A percentile compares a stretch with the other conserved stretches of the same genome.
Conservation (phyloP, 1,140 invertebrate genomes). For the Sinella curviseta region DNA sequence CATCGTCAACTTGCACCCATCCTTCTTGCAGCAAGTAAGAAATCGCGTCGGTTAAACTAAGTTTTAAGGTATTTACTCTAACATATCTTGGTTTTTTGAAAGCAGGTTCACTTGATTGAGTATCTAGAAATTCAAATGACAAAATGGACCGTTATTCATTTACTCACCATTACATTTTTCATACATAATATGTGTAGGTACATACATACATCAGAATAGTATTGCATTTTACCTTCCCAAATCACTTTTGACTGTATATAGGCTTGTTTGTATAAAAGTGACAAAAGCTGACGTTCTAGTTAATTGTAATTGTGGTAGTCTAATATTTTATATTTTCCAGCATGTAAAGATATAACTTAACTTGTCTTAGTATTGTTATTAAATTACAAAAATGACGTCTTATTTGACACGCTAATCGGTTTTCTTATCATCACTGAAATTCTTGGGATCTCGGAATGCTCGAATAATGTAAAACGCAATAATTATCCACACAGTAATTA, state of each 20-base stretch:
- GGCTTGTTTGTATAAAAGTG: no score
- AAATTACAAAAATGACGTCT: no score
- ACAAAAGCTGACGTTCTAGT: no score
- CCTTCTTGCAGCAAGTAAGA: slow-evolving; percentile 66
- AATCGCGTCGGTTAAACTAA: slow-evolving; percentile 67
- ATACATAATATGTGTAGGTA: no score
- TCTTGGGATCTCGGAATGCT: slow-evolving; percentile 70
- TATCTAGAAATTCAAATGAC: neutral
- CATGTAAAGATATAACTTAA: no score
- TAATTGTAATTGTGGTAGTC: no score
- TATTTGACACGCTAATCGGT: slow-evolving; percentile 57
- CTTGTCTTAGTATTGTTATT: no score
- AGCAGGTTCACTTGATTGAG: slow-evolving; percentile 45
- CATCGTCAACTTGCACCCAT: slow-evolving; percentile 58
- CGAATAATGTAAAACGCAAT: slow-evolving; percentile 74
- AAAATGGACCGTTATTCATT: neutral
- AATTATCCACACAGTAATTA: slow-evolving; percentile 75
- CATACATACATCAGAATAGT: no score
- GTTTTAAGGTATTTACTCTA: slow-evolving; percentile 78
- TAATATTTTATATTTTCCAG: no score
- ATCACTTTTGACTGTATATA: no score
- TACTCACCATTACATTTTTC: no score
- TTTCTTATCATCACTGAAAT: slow-evolving; percentile 53
- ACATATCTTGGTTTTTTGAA: slow-evolving; percentile 76
- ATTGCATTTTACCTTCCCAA: neutral